Evolutionary conservation across 2,888 invertebrate species (phyloP), one percentile per base, ranked within the genome.

Genomic region (Cyaniris semiargus): DNA sequence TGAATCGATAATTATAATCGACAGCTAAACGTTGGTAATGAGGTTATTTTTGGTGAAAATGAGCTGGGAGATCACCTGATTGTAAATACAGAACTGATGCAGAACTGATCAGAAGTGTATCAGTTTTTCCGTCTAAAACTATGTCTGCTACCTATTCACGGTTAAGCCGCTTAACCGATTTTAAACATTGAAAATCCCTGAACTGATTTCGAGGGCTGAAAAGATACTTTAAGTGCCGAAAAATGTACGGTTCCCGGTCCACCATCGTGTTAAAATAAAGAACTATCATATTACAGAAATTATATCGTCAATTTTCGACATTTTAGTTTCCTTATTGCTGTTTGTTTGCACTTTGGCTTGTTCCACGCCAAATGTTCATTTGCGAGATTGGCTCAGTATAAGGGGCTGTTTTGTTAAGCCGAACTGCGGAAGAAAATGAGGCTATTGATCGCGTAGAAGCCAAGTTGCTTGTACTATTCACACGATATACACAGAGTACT

Each of bases 321-420:
- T 53, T 53, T 53, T 7, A 58, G 58, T 58, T 58, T 58, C 58
- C 15, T 53, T 60, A 23, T 21, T 13, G 13, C 88, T 86, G 86
- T 87, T n/a, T n/a, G n/a, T 86, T 72, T 78, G 77, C 75, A 56
- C 78, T 78, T 79, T 78, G 74, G 79, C 78, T 71, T 31, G 56
- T 70, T 78, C 78, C 78, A 79, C 81, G 81, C 81, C 81, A 81
- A 82, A 80, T 80, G 80, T 76, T 78, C 72, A 83, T 85, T 86
- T 85, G 84, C 81, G 83, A 81, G 80, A 82, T 83, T 80, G 83
- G 77, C 81, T 78, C 58, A 80, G 79, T 78, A 77, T 80, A 79
- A 80, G 79, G 79, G 80, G 80, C 80, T 79, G 80, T 80, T 81
- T 78, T 75, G 79, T 76, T 79, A 80, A 76, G 78, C 80, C 77